Evolutionary conservation across 2,888 invertebrate genomes (phyloP), one percentile per base, ranked within the genome.

Genomic region (Parnassius apollo): DNA sequence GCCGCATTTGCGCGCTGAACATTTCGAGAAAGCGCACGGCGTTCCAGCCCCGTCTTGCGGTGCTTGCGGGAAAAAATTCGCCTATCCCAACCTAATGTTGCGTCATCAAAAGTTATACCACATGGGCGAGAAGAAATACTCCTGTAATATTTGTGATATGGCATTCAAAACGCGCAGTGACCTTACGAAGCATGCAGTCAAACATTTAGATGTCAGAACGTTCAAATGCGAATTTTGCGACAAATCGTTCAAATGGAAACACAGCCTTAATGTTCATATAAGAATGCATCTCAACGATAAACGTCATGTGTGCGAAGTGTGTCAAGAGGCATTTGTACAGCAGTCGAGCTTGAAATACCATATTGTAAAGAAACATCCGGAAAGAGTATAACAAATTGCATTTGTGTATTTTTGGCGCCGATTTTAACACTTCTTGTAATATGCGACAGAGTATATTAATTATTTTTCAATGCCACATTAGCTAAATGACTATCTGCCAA

Each of bases 41-140:
- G 66, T 81, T 3, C 77, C 77, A 0, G 71, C 76, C 0, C 83
- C 83, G 1, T 69, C 68, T 0, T 82, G 83, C 59, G 72, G 72
- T 0, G 80, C 78, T 0, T 83, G 83, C 66, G 82, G 80, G 7
- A 81, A 78, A 62, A 83, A 82, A 57, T 83, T 83, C 65, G 68
- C 76, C 0, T 81, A 68, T 59, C 80, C 77, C 0, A 69, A 69
- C 62, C 73, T 71, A 61, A 76, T 82, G 9, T 57, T 81, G 45
- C 66, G 69, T 1, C 82, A 82, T 35, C 83, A 82, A 59, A 81
- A 76, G 68, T 56, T 62, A 1, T 63, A 69, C 10, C 83, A 83
- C 59, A 81, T 83, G 82, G 79, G 76, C 2, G 83, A 83, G 52
- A 79, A 71, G 65, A 12, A 67, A 1, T 75, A 71, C 52, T 55